Evolutionary conservation across 1,140 invertebrate species (phyloP), one percentile per base, ranked within the genome.

Genomic region (Globodera rostochiensis): DNA sequence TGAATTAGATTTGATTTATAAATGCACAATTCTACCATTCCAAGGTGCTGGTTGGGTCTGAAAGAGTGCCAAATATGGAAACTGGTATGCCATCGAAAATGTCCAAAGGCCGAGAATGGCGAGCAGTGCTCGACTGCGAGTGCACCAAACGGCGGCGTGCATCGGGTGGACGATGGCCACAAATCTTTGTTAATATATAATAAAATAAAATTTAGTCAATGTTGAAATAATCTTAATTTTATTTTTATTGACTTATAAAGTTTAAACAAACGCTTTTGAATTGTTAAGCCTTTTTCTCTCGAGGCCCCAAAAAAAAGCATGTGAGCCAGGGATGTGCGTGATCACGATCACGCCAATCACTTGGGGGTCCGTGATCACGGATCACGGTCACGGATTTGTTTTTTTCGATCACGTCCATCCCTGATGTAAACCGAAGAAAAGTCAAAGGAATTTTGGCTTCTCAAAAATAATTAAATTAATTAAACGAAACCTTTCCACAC

Each of bases 1-100:
- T 19, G 19, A 15, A 15, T 60, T 60, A 60, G 4, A 0, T 8
- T 64, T 64, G 45, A 70, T 64, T 25, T 50, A n/a, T 76, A 45
- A 8, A 21, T 53, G 19, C 6, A 36, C 53, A 47, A 69, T 36
- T n/a, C 8, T 13, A 78, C 76, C 21, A 36, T 67, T 70, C 49
- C 70, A 66, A n/a, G 76, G 76, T 13, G 70, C n/a, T 13, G 50
- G n/a, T 53, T 69, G 70, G 21, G 70, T 49, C 49, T 78, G 57
- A 19, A 78, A 78, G 21, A 78, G 49, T 15, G 70, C 76, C 76
- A 78, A 67, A 49, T 78, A 78, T 36, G 76, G 76, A 7, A 78
- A 70, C 69, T 78, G 76, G 3, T 66, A 78, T 8, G 76, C 64
- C 76, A 78, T 78, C n/a, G 49, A 60, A 67, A 78, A 78, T 47